Evolutionary conservation across 2,797 vertebrate genomes (phyloP).

Genomic region (Apogon hyalosoma): DNA sequence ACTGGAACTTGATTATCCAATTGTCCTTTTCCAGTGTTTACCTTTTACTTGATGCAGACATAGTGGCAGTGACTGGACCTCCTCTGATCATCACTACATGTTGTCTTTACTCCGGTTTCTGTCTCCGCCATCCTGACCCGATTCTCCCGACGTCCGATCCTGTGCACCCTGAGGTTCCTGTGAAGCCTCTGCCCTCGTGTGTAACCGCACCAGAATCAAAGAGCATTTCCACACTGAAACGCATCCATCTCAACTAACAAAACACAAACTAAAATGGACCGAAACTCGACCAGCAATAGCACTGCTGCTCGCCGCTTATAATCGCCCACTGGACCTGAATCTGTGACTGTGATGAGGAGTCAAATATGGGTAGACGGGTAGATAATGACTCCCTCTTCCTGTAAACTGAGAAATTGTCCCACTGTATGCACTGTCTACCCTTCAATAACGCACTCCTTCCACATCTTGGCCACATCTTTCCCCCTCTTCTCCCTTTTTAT

Average conservation of each 20-base stretch:
- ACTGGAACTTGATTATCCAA: conserved; percentile 38
- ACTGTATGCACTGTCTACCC: conserved; percentile 37
- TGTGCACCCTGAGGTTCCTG: conserved; percentile 19
- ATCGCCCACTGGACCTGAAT: conserved; percentile 47
- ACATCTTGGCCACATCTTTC: conserved; percentile 34
- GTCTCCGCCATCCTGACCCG: conserved; percentile 20
- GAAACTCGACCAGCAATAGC: conserved; percentile 26
- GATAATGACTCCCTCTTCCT: conserved; percentile 23
- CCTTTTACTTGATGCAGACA: conserved; percentile 50
- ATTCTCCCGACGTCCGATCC: conserved; percentile 16
- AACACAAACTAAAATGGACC: conserved; percentile 22
- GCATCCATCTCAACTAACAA: conserved; percentile 35
- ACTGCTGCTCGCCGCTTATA: conserved; percentile 36
- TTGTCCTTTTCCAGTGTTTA: conserved; percentile 57
- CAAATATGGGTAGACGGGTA: conserved; percentile 26
- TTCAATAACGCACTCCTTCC: conserved; percentile 34
- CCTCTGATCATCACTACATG: conserved; percentile 32
- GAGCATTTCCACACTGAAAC: conserved; percentile 11
- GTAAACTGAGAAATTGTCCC: conserved; percentile 22
- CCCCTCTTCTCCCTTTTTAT: conserved; percentile 35
- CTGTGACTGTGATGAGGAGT: conserved; percentile 42
- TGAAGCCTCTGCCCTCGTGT: conserved; percentile 28
- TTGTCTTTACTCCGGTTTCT: conserved; percentile 20
- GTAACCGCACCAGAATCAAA: conserved; percentile 24
- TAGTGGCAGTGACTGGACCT: conserved; percentile 44